Percentiles rank a stretch among this genome's conserved stretches.
These are phyloP conservation scores for Brachionus rotundiformis DNA, from an alignment of 1,140 invertebrate genomes.

Conservation along the genomic window DNA sequence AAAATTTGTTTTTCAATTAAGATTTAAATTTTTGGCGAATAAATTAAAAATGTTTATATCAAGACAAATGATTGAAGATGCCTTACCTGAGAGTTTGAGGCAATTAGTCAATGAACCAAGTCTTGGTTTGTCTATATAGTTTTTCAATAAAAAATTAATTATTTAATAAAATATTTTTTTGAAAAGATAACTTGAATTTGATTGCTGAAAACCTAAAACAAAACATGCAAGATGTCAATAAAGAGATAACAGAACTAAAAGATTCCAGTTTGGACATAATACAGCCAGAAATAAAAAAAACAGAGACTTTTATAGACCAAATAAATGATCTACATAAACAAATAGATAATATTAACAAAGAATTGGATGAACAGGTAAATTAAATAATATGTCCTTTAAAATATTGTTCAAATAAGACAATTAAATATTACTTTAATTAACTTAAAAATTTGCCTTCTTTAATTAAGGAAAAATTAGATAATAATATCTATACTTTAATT, in stretches of 20 bases:
- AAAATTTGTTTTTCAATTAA: background rate
- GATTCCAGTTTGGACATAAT: background rate
- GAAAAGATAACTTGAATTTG: conserved; percentile 13
- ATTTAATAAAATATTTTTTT: background rate
- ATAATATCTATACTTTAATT: too few species aligned
- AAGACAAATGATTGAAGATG: conserved; percentile 7
- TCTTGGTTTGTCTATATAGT: background rate
- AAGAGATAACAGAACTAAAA: conserved; percentile 2
- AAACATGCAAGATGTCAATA: background rate
- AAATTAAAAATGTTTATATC: conserved; percentile 6
- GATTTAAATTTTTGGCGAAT: background rate
- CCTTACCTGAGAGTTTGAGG: conserved; percentile 9
- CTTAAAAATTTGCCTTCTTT: too few species aligned
- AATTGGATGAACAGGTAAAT: conserved; percentile 40
- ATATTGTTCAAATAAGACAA: too few species aligned
- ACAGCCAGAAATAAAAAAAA: conserved; percentile 44
- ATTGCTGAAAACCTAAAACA: background rate
- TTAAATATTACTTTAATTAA: too few species aligned
- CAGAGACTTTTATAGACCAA: conserved; percentile 31
- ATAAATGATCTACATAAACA: conserved; percentile 26
- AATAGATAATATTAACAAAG: conserved; percentile 36
- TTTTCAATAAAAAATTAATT: background rate
- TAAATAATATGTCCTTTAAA: background rate
- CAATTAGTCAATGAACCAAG: conserved; percentile 15
- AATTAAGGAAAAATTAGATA: too few species aligned